Evolutionary conservation across 2,797 vertebrate genomes (phyloP).

Genomic region (Hemitrygon akajei): DNA sequence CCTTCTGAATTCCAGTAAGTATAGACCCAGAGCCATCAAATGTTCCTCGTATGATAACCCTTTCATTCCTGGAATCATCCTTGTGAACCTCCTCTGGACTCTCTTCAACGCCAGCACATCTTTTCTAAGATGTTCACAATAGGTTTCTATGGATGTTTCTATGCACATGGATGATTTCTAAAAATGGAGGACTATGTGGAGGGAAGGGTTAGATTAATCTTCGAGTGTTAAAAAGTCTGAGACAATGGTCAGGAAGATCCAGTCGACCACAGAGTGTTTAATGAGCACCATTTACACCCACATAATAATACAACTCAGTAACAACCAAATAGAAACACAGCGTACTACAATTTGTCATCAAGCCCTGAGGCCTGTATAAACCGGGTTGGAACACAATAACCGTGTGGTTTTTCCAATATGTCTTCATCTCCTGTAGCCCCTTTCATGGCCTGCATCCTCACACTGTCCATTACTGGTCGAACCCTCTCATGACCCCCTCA

Average conservation of each 20-base stretch:
- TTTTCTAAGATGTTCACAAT: too few relatives aligned
- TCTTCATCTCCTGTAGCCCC: neutral
- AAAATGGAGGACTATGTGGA: too few relatives aligned
- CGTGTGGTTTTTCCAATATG: neutral
- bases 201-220: too few relatives aligned
- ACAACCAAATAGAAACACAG: neutral
- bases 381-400: neutral
- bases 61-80: too few relatives aligned
- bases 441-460: neutral
- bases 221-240: too few relatives aligned
- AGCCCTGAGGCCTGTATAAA: neutral
- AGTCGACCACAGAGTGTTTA: neutral
- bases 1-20: too few relatives aligned
- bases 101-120: too few relatives aligned
- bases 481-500: neutral
- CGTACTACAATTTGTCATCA: neutral
- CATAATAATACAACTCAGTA: neutral
- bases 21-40: too few relatives aligned
- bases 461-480: neutral
- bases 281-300: neutral
- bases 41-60: too few relatives aligned
- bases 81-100: too few relatives aligned
- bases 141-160: too few relatives aligned
- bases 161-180: too few relatives aligned
- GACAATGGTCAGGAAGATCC: neutral